Evolutionary conservation across 1,140 invertebrate genomes (phyloP).

Genomic region (Nephila pilipes): DNA sequence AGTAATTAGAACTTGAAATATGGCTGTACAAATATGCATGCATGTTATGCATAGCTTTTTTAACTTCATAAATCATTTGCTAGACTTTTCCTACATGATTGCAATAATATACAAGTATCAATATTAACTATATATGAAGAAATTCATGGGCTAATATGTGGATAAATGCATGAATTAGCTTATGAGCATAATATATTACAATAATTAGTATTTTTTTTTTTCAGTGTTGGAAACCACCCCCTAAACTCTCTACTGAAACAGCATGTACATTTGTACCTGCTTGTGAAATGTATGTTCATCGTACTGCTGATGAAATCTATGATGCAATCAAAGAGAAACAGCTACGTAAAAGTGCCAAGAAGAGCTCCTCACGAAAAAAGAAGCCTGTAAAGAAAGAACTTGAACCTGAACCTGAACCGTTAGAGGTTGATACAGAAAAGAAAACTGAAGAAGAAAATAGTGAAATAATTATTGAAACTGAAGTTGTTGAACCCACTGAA

Average conservation of each 20-base stretch:
- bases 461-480: constrained; percentile 16
- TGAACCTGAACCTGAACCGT: constrained; percentile 42
- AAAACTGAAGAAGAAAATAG: constrained; percentile 59
- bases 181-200: neutral
- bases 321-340: constrained; percentile 67
- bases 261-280: constrained; percentile 83
- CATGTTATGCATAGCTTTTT: no score
- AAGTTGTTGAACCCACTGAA: constrained; percentile 3
- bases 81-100: no score
- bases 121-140: no score
- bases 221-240: constrained; percentile 90
- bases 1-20: no score
- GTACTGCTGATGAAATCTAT: constrained; percentile 60
- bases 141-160: no score
- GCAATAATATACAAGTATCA: no score
- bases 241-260: constrained; percentile 85
- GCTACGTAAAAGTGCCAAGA: constrained; percentile 48
- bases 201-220: constrained; percentile 29
- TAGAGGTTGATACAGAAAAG: constrained; percentile 62
- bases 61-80: no score
- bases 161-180: no score
- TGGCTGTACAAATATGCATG: no score
- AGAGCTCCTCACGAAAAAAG: constrained; percentile 52
- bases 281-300: constrained; percentile 78
- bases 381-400: constrained; percentile 63